These are phyloP conservation scores for Urosaurus nigricauda DNA, from an alignment of 2,797 vertebrate genomes.

Conservation along the genomic window DNA sequence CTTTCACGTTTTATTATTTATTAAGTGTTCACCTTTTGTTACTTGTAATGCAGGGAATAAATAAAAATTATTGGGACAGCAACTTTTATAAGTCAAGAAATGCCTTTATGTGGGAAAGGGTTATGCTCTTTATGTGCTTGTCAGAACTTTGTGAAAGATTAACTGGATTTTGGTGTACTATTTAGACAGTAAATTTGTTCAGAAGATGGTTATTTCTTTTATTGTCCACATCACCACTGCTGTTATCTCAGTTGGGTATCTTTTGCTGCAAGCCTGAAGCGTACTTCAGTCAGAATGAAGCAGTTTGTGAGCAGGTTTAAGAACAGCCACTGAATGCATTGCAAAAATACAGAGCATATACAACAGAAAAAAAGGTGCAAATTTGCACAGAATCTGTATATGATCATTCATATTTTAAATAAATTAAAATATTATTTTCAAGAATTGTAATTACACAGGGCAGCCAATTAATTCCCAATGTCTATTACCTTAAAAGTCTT, in stretches of 20 bases:
- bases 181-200: slow-evolving; percentile 46
- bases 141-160: slow-evolving; percentile 54
- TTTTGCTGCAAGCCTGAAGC: not conserved
- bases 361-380: not conserved
- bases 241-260: not conserved
- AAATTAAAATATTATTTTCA: not conserved
- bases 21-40: slow-evolving; percentile 21
- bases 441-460: not conserved
- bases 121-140: not conserved
- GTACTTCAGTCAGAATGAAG: not conserved
- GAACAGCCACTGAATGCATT: not conserved
- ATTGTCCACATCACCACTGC: not conserved
- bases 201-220: slow-evolving; percentile 61
- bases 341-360: not conserved
- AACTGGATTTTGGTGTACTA: slow-evolving; percentile 19
- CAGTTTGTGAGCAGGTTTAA: not conserved
- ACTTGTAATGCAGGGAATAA: not conserved
- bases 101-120: slow-evolving; percentile 26
- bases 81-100: slow-evolving; percentile 7
- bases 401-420: not conserved
- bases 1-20: slow-evolving; percentile 29
- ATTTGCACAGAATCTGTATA: not conserved
- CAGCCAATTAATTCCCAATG: not conserved
- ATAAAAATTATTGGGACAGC: slow-evolving; percentile 18
- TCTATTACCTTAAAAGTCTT: not conserved